A percentile compares a stretch with the other conserved stretches of the same genome.
Evolutionary conservation across 2,113 vertebrate species (phyloP).

Genomic region (Sinocyclocheilus rhinocerous): DNA sequence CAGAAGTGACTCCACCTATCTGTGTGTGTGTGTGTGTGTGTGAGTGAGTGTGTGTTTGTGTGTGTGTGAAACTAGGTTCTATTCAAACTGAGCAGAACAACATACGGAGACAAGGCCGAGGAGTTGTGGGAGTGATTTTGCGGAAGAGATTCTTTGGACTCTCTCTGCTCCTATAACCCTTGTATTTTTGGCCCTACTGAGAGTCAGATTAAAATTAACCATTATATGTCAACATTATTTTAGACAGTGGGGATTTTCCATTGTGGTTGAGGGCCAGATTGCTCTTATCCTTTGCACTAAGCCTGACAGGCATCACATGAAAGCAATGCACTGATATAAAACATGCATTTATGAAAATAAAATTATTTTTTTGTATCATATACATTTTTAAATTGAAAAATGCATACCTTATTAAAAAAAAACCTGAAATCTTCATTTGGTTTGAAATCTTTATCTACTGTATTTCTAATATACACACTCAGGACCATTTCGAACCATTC

Average conservation of each 20-base stretch:
- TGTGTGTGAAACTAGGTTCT: background rate
- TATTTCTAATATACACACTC: background rate
- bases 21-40: too few species aligned
- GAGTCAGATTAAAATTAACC: background rate
- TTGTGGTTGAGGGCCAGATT: background rate
- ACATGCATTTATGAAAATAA: too few species aligned
- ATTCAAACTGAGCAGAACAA: background rate
- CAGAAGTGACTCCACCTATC: too few species aligned
- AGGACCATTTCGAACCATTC: background rate
- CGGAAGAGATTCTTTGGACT: background rate
- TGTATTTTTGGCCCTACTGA: constrained; percentile 17
- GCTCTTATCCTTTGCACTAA: background rate
- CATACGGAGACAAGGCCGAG: background rate
- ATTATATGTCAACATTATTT: constrained; percentile 12
- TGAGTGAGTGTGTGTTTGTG: too few species aligned
- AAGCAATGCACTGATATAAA: too few species aligned
- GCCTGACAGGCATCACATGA: background rate
- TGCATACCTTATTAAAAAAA: background rate
- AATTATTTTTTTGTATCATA: too few species aligned
- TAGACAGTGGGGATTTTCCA: constrained; percentile 21
- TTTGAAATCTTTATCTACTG: background rate
- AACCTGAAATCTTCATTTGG: background rate
- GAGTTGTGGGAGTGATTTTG: background rate
- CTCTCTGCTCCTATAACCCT: background rate
- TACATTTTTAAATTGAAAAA: background rate